phyloP scores from a whole-genome alignment of 2,113 vertebrate genomes.

The Urocynchramus pylzowi region DNA sequence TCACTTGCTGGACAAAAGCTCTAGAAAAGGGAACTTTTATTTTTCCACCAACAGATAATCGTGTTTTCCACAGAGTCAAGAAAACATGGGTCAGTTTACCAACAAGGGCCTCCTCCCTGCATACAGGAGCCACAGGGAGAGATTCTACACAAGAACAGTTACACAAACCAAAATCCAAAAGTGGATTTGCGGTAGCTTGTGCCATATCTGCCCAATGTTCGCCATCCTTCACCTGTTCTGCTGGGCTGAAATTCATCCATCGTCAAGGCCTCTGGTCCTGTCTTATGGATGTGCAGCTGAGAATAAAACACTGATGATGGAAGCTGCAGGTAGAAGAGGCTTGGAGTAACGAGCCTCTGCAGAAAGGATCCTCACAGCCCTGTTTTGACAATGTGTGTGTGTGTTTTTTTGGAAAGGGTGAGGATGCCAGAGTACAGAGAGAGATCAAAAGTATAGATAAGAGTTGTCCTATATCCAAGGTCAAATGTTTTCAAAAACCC shows the following conservation, averaged over 20 bases:
- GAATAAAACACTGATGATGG: not conserved
- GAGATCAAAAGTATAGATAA: not conserved
- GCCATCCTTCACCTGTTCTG: not conserved
- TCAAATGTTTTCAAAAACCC: not conserved
- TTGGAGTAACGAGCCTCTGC: not conserved
- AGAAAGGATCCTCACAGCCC: not conserved
- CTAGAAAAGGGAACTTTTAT: not conserved
- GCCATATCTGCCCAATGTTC: not conserved
- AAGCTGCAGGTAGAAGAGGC: not conserved
- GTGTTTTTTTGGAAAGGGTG: not conserved
- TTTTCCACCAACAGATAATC: not conserved
- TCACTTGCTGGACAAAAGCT: not conserved
- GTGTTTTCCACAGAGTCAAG: not conserved
- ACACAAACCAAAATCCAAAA: not conserved
- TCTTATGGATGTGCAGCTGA: not conserved
- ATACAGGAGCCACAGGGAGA: not conserved
- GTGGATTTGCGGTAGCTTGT: not conserved
- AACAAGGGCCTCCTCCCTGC: not conserved
- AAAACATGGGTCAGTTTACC: not conserved
- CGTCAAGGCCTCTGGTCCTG: not conserved
- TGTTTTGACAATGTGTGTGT: not conserved
- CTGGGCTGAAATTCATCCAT: not conserved
- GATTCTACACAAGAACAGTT: not conserved
- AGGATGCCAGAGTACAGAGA: not conserved
- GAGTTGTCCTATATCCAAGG: not conserved